Base-by-base conservation (phyloP, 2,113 vertebrate genomes). In the Arizona elegans region DNA sequence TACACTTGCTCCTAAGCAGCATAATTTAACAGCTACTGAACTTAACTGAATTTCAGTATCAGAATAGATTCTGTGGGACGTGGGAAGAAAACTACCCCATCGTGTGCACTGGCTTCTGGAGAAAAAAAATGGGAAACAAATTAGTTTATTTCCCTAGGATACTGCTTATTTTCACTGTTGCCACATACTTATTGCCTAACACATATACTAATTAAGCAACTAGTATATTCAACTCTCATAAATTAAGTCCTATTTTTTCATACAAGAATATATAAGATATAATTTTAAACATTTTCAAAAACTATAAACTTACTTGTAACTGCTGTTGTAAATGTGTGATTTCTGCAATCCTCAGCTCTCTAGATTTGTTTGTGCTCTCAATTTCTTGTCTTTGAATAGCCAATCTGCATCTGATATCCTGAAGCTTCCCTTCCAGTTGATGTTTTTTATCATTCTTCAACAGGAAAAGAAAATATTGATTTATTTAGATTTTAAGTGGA, bases 321-420 rank as follows among this genome's bases (percentile, higher is more conserved):
- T 99, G 99, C 90, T 99, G 99, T 92, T 99, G 99, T 5, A 99
- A 97, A 92, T 98, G 98, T 3, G 99, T 99, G 96, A 99, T 99
- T 95, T 99, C 99, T 1, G 99, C 99, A 56, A 99, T 99, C 96
- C 99, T 98, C 12, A 98, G 97, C 87, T 99, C 99, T 92, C 99
- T 97, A 23, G 98, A 98, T 96, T 99, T 99, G 97, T 99, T 99
- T 56, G 99, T 99, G 95, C 98, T 99, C 97, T 99, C 99, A 88
- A 99, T 98, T 93, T 99, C 99, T 91, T 99, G 98, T 93, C 99
- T 98, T 97, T 99, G 99, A 89, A 97, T 98, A 8, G 98, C 98
- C 95, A 99, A 95, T 24, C 99, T 99, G 96, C 98, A 99, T 47
- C 99, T 98, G 93, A 99, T 98, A 70, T 99, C 99, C 94, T 99